phyloP scores from a whole-genome alignment of 2,113 vertebrate species.

The Erythrocercus mccallii region DNA sequence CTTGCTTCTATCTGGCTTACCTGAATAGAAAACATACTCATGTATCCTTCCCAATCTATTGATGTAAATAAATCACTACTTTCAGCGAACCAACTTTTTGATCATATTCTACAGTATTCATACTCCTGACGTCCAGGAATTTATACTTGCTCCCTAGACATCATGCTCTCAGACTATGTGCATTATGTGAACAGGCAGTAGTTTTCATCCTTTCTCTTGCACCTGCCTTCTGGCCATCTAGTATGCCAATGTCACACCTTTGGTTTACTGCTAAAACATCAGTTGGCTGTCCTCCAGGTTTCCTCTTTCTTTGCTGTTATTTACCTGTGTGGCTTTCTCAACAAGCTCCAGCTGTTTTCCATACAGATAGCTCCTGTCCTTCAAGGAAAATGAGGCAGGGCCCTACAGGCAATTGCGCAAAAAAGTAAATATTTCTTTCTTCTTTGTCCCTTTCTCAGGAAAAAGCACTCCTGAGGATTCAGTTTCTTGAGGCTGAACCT shows the following conservation, averaged over 20 bases:
- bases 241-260: not conserved
- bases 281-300: not conserved
- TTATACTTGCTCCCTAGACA: not conserved
- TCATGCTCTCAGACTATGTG: not conserved
- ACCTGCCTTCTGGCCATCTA: not conserved
- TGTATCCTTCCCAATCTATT: not conserved
- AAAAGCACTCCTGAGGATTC: not conserved
- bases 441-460: not conserved
- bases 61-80: not conserved
- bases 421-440: not conserved
- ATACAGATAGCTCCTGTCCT: not conserved
- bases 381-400: not conserved
- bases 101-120: not conserved
- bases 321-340: not conserved
- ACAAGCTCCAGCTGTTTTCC: not conserved
- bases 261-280: not conserved
- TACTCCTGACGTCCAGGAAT: not conserved
- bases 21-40: not conserved
- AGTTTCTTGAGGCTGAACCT: not conserved
- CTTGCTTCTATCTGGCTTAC: not conserved
- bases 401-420: not conserved
- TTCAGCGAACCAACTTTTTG: not conserved
- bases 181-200: not conserved
- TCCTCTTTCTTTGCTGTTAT: not conserved
- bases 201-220: not conserved